phyloP scores from a whole-genome alignment of 2,888 invertebrate species.

The Abrostola triplasia region DNA sequence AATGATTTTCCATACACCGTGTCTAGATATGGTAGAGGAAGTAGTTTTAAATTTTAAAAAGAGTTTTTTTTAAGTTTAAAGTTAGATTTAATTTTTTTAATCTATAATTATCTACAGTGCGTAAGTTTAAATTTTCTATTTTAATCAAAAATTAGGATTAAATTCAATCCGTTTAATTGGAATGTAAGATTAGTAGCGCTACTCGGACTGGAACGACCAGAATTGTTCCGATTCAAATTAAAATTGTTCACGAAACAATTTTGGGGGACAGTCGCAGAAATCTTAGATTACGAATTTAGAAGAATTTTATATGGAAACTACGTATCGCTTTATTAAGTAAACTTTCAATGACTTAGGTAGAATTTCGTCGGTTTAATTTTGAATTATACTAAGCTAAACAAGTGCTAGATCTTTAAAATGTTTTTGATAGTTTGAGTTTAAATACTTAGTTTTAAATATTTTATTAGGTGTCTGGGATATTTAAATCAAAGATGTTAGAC shows the following conservation, averaged over 20 bases:
- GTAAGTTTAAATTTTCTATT: conserved; percentile 84
- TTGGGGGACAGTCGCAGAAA: conserved; percentile 66
- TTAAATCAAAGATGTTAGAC: conserved; percentile 44
- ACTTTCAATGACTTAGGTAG: conserved; percentile 77
- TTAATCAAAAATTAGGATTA: conserved; percentile 80
- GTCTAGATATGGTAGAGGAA: conserved; percentile 85
- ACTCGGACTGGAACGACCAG: conserved; percentile 66
- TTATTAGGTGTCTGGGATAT: conserved; percentile 36
- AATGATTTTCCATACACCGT: conserved; percentile 85
- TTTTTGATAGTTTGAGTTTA: conserved; percentile 54
- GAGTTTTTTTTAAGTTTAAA: conserved; percentile 71
- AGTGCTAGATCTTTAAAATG: conserved; percentile 77
- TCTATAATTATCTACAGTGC: conserved; percentile 87
- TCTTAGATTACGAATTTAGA: conserved; percentile 85
- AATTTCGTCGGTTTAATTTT: conserved; percentile 77
- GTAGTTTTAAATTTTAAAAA: conserved; percentile 72
- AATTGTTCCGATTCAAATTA: conserved; percentile 53
- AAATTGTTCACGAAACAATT: conserved; percentile 56
- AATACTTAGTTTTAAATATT: conserved; percentile 46
- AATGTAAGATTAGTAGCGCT: conserved; percentile 82
- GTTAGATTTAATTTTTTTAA: conserved; percentile 76
- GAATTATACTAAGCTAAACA: conserved; percentile 83
- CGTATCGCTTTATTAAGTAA: conserved; percentile 79
- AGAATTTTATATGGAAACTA: conserved; percentile 84
- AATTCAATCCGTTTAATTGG: conserved; percentile 79